phyloP scores from a whole-genome alignment of 2,888 invertebrate genomes.

The Seira musarum region DNA sequence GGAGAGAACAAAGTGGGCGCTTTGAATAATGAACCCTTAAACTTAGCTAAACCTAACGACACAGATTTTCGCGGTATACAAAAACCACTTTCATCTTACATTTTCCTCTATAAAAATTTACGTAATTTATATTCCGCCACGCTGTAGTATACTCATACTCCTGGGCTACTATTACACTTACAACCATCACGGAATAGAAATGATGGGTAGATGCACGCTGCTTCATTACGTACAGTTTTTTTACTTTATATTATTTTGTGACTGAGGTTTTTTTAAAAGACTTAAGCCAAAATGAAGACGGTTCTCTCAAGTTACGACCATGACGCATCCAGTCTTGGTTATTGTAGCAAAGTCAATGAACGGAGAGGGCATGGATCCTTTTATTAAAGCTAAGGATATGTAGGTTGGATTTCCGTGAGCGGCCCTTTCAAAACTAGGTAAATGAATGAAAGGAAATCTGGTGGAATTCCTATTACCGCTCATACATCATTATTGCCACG shows the following conservation, averaged over 20 bases:
- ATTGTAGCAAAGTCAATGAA: conserved; percentile 29
- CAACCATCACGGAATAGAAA: background rate
- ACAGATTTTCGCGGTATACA: conserved; percentile 14
- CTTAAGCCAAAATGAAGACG: background rate
- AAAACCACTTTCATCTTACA: conserved; percentile 14
- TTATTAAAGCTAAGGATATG: background rate
- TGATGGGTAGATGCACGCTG: background rate
- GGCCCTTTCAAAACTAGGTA: background rate
- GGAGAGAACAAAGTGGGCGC: conserved; percentile 50
- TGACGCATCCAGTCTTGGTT: background rate
- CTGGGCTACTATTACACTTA: no score
- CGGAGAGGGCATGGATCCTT: background rate
- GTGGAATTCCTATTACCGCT: conserved; percentile 13
- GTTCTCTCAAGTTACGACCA: conserved; percentile 1
- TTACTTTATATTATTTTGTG: conserved; percentile 19
- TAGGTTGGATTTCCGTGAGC: background rate
- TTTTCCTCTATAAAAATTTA: conserved; percentile 5
- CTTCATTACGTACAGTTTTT: background rate
- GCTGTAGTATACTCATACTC: no score
- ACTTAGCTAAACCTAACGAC: conserved; percentile 29
- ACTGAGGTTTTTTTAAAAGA: background rate
- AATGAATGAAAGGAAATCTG: conserved; percentile 10
- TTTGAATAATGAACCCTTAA: conserved; percentile 57
- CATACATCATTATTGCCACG: conserved; percentile 31
- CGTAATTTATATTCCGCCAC: conserved; percentile 5